phyloP scores from a whole-genome alignment of 2,888 invertebrate genomes.

The Phyllotreta striolata region DNA sequence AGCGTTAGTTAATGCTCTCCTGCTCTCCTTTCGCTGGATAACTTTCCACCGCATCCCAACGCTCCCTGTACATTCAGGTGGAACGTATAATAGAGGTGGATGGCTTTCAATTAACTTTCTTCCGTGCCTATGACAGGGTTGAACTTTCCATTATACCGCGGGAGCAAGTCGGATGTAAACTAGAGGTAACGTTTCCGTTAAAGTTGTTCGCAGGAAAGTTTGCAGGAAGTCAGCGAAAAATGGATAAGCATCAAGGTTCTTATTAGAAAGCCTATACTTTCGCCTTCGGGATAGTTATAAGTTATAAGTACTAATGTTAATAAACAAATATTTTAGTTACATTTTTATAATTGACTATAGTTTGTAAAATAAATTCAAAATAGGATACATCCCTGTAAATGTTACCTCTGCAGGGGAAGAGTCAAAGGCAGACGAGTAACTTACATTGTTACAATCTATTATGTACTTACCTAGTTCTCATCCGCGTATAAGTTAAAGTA shows the following conservation, averaged over 20 bases:
- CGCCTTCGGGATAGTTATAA: too few relatives aligned
- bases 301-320: too few relatives aligned
- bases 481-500: slow-evolving; percentile 44
- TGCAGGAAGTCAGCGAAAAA: too few relatives aligned
- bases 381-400: slow-evolving; percentile 14
- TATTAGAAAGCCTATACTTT: too few relatives aligned
- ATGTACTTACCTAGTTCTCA: slow-evolving; percentile 52
- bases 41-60: slow-evolving; percentile 49
- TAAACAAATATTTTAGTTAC: too few relatives aligned
- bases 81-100: slow-evolving; percentile 59
- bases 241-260: too few relatives aligned
- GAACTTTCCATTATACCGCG: slow-evolving; percentile 37
- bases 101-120: slow-evolving; percentile 60
- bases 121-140: slow-evolving; percentile 27
- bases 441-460: slow-evolving; percentile 53
- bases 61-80: slow-evolving; percentile 57
- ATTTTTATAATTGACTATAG: too few relatives aligned
- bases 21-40: slow-evolving; percentile 49
- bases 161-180: neutral
- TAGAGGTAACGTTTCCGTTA: too few relatives aligned
- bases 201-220: too few relatives aligned
- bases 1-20: slow-evolving; percentile 42
- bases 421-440: slow-evolving; percentile 56
- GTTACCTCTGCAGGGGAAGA: slow-evolving; percentile 35
- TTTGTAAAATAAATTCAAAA: slow-evolving; percentile 33